phyloP scores from a whole-genome alignment of 2,888 invertebrate species.

The Eupeodes latifasciatus region DNA sequence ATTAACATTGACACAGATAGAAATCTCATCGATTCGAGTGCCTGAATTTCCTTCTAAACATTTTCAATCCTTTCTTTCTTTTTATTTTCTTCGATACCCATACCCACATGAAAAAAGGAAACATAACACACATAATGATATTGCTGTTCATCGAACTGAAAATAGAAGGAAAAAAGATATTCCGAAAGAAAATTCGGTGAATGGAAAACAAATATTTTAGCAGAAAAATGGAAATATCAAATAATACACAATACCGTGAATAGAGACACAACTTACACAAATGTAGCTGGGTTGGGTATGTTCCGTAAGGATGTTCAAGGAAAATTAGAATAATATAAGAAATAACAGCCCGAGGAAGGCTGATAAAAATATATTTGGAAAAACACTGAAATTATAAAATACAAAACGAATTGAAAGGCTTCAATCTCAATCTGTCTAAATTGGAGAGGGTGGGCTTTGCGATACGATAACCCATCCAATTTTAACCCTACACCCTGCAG shows the following conservation, averaged over 20 bases:
- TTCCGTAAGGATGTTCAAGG: neutral
- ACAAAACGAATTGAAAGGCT: constrained; percentile 12
- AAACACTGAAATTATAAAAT: constrained; percentile 22
- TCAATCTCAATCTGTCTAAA: constrained; percentile 10
- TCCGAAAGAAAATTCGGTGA: neutral
- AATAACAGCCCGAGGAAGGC: neutral
- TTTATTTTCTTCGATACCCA: constrained; percentile 40
- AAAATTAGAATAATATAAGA: neutral
- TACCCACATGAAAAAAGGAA: constrained; percentile 25
- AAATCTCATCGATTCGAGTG: constrained; percentile 66
- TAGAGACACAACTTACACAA: neutral
- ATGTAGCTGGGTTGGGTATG: too few species aligned
- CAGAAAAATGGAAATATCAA: neutral
- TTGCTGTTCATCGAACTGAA: constrained; percentile 63
- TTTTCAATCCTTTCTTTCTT: constrained; percentile 62
- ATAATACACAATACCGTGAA: neutral
- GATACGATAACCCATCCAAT: neutral
- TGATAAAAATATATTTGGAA: neutral
- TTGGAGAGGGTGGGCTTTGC: neutral
- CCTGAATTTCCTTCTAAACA: neutral
- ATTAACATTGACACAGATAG: constrained; percentile 69
- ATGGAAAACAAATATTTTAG: constrained; percentile 12
- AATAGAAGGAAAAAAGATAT: constrained; percentile 3
- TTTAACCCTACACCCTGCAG: neutral
- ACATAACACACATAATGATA: constrained; percentile 46